Evolutionary conservation across 2,888 invertebrate genomes (phyloP).

Genomic region (Oeneis ivallda): DNA sequence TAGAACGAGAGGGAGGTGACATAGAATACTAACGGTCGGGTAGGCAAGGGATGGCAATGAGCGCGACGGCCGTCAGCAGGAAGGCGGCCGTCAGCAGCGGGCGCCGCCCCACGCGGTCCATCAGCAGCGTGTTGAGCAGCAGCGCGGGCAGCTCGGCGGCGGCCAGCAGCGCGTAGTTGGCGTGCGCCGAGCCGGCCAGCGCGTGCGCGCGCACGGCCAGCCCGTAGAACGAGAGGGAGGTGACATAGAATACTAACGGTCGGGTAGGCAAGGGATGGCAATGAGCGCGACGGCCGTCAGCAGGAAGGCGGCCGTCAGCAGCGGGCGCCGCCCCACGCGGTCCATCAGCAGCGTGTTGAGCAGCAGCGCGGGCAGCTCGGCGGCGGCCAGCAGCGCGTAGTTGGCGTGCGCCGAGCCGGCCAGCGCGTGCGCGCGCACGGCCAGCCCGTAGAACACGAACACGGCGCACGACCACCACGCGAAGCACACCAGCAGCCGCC

Average conservation of each 20-base stretch:
- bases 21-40: slow-evolving; percentile 51
- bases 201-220: slow-evolving; percentile 69
- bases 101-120: slow-evolving; percentile 67
- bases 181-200: slow-evolving; percentile 64
- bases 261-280: slow-evolving; percentile 57
- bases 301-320: slow-evolving; percentile 68
- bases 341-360: slow-evolving; percentile 71
- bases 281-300: slow-evolving; percentile 63
- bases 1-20: slow-evolving; percentile 32
- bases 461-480: slow-evolving; percentile 73
- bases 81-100: slow-evolving; percentile 68
- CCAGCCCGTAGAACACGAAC: slow-evolving; percentile 76
- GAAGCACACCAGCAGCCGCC: slow-evolving; percentile 67
- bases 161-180: slow-evolving; percentile 67
- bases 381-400: slow-evolving; percentile 68
- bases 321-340: slow-evolving; percentile 64
- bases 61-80: slow-evolving; percentile 61
- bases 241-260: slow-evolving; percentile 45
- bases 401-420: slow-evolving; percentile 64
- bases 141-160: slow-evolving; percentile 71
- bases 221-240: slow-evolving; percentile 47
- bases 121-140: slow-evolving; percentile 64
- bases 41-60: slow-evolving; percentile 59
- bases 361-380: slow-evolving; percentile 68
- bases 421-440: slow-evolving; percentile 66